Base-by-base conservation (phyloP, 2,797 vertebrate species). In the Paedocypris micromegethes region DNA sequence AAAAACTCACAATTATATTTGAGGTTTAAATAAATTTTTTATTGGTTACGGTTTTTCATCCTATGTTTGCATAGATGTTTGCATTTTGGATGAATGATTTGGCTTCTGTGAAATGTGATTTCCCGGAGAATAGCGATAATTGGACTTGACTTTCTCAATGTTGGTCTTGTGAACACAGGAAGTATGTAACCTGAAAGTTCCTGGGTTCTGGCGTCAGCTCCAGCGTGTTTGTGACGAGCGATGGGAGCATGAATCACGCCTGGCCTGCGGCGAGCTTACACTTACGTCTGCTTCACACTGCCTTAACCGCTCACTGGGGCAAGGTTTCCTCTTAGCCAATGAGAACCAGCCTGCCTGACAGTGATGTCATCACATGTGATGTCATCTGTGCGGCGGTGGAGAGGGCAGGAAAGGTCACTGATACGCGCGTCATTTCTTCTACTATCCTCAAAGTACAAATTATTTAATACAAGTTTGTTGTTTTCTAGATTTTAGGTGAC, bases 291-390 rank as follows among this genome's bases (percentile, higher is more conserved):
- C 60, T 60, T 77, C 58, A 74, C 40, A 48, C 39, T 54, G 9
- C 42, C 47, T 38, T 62, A 23, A 63, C 58, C 53, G 9, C 23
- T 68, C 64, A 43, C 55, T 58, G 64, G 65, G 55, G n/a, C 58
- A 59, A 48, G 51, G 9, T 38, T 51, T 73, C 45, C 63, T 52
- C 9, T 9, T 42, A 66, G 74, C 67, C 75, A 75, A 52, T 78
- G 7, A 48, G 62, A 65, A 48, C 8, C 8, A 3, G 44, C 39
- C 45, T 47, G 51, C 39, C 23, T 47, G 9, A 37, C 8, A 23
- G 38, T 62, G 60, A 70, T 59, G 67, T 67, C 58, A 55, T 46
- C 42, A 58, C 39, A 37, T 46, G 39, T 73, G 74, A 72, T 60
- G 55, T 64, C 72, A 70, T 67, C 62, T 56, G 40, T 23, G 65